phyloP scores from a whole-genome alignment of 2,113 vertebrate species.

The Vanacampus margaritifer region DNA sequence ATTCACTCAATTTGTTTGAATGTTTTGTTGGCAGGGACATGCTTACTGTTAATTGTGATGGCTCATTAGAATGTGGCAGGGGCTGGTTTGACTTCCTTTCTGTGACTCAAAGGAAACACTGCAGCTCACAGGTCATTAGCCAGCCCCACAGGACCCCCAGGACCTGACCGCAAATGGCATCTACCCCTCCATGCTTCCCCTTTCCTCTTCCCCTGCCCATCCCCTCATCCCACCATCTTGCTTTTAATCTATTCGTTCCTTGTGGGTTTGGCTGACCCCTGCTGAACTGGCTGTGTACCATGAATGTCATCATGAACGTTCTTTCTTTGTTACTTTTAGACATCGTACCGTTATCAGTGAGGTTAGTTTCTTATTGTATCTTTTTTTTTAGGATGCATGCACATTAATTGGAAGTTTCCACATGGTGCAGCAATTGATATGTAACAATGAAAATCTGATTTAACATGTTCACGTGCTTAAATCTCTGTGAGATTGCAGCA shows the following conservation, averaged over 20 bases:
- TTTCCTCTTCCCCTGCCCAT: slow-evolving; percentile 12
- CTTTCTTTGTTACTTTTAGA: slow-evolving; percentile 3
- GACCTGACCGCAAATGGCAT: slow-evolving; percentile 37
- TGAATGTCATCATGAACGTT: slow-evolving; percentile 3
- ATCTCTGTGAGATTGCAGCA: no score
- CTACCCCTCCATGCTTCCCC: background rate
- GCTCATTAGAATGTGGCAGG: slow-evolving; percentile 51
- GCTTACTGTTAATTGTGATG: slow-evolving; percentile 48
- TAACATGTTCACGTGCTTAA: no score
- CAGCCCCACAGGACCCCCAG: slow-evolving; percentile 25
- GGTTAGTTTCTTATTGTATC: no score
- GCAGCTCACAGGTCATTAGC: slow-evolving; percentile 46
- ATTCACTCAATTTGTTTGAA: background rate
- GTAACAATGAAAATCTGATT: no score
- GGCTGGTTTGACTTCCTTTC: slow-evolving; percentile 34
- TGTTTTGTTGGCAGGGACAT: slow-evolving; percentile 26
- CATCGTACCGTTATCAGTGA: background rate
- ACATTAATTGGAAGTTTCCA: no score
- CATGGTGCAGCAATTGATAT: no score
- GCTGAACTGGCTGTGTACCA: slow-evolving; percentile 21
- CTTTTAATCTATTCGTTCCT: slow-evolving; percentile 8
- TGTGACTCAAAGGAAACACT: slow-evolving; percentile 29
- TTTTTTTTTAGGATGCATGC: no score
- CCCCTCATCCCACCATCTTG: slow-evolving; percentile 8
- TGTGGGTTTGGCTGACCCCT: slow-evolving; percentile 27